Conservation (phyloP, 2,888 invertebrate species). For the Glyphotaelius pellucidus region DNA sequence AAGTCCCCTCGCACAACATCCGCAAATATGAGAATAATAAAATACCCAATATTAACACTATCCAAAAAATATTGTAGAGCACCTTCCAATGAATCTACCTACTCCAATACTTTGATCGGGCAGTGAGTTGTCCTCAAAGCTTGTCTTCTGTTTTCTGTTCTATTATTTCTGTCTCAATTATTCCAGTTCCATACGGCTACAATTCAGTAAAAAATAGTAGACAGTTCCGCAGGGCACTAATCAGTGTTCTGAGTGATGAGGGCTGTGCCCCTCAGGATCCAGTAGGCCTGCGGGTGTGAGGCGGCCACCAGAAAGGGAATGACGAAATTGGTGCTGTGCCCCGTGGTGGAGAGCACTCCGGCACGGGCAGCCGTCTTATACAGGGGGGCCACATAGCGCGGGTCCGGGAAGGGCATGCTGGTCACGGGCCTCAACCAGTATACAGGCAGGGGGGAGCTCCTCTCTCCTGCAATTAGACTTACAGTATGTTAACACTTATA, state of each 20-base stretch:
- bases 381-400: conserved; percentile 86
- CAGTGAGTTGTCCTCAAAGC: neutral
- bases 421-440: conserved; percentile 81
- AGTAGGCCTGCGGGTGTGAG: conserved; percentile 82
- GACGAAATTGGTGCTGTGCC: conserved; percentile 95
- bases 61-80: too few relatives aligned
- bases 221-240: conserved; percentile 68
- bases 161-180: neutral
- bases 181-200: neutral
- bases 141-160: neutral
- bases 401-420: conserved; percentile 78
- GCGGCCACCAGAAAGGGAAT: conserved; percentile 86
- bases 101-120: neutral
- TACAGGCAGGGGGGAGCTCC: conserved; percentile 85
- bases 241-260: conserved; percentile 89
- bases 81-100: neutral
- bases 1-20: too few relatives aligned
- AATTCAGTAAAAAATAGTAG: neutral
- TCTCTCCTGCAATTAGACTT: conserved; percentile 79
- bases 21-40: too few relatives aligned
- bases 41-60: too few relatives aligned
- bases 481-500: conserved; percentile 66
- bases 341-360: conserved; percentile 92
- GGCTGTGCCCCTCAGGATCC: conserved; percentile 94
- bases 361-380: conserved; percentile 94